Base-by-base conservation (phyloP, 2,113 vertebrate genomes). In the Elachura formosa region DNA sequence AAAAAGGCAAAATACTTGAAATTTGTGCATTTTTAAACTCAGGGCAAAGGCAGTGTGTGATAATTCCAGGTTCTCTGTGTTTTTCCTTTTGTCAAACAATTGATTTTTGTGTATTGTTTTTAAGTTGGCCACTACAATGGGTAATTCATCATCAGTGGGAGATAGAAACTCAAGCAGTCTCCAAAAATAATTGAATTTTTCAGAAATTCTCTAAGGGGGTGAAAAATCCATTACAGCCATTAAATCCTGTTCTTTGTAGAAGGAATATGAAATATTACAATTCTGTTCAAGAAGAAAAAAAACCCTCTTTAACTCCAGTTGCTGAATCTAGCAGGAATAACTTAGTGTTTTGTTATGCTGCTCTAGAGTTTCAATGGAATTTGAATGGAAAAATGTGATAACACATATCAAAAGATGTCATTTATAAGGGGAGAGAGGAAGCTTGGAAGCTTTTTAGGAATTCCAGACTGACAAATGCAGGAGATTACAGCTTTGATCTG, bases 141-240 rank as follows among this genome's bases (percentile, higher is more conserved):
- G 91, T 94, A 96, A 97, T 96, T 96, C 59, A 97, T 96, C 76
- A 97, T 95, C 93, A 80, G 54, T 19, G 34, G 33, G 56, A 96
- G 91, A 93, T 93, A 97, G 31, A 95, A 96, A 94, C 67, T 87
- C 62, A 86, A 93, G 90, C 79, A 78, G 93, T 52, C 93, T 94
- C 82, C 89, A 91, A 97, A 97, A 97, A 96, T 96, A 97, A 98
- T 96, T 95, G 94, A 94, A 96, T 96, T 96, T 97, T 93, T 90
- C 43, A 92, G 84, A 91, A 96, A 97, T 97, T 96, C 97, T 97
- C 96, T 75, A 76, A 92, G 95, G 96, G 87, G 55, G 43, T 58
- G 68, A 95, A 96, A 93, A 94, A 96, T 96, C 93, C 84, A 90
- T 95, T 94, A 87, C 31, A 86, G 61, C 77, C 84, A 95, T 97